A percentile compares a stretch with the other conserved stretches of the same genome.
Evolutionary conservation across 2,888 invertebrate genomes (phyloP).

Genomic region (Metopia argyrocephala): DNA sequence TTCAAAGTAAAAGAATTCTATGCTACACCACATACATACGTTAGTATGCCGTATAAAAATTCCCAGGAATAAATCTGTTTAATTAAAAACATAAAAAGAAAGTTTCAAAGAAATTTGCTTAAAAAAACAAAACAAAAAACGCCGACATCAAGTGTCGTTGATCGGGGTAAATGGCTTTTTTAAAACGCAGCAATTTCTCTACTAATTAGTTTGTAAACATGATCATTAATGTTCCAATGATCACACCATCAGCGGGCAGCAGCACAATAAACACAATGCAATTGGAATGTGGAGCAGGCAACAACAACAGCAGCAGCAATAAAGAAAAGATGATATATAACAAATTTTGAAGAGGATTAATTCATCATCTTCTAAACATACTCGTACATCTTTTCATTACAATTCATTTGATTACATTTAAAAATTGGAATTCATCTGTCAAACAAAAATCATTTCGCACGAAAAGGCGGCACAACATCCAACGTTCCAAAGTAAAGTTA

Average conservation of each 20-base stretch:
- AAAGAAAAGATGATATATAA: background rate
- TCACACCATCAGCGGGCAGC: conserved; percentile 20
- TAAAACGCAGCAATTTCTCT: background rate
- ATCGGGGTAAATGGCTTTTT: background rate
- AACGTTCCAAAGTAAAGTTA: conserved; percentile 40
- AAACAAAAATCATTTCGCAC: conserved; percentile 68
- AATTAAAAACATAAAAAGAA: conserved; percentile 44
- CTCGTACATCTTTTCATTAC: conserved; percentile 11
- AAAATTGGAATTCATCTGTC: conserved; percentile 65
- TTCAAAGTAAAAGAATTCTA: background rate
- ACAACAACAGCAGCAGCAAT: background rate
- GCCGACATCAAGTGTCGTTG: conserved; percentile 61
- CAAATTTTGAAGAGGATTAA: conserved; percentile 58
- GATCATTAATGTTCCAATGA: conserved; percentile 17
- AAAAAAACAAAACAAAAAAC: conserved; percentile 9
- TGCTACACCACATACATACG: background rate
- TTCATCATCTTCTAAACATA: conserved; percentile 52
- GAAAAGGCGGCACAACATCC: conserved; percentile 60
- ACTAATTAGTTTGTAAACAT: conserved; percentile 43
- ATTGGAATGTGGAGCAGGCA: conserved; percentile 38
- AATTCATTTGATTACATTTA: background rate
- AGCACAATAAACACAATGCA: conserved; percentile 14
- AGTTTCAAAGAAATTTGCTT: conserved; percentile 41
- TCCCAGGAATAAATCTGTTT: conserved; percentile 55
- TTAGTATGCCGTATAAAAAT: conserved; percentile 19